Conservation (phyloP, 2,113 vertebrate species). For the Catharus bicknelli region DNA sequence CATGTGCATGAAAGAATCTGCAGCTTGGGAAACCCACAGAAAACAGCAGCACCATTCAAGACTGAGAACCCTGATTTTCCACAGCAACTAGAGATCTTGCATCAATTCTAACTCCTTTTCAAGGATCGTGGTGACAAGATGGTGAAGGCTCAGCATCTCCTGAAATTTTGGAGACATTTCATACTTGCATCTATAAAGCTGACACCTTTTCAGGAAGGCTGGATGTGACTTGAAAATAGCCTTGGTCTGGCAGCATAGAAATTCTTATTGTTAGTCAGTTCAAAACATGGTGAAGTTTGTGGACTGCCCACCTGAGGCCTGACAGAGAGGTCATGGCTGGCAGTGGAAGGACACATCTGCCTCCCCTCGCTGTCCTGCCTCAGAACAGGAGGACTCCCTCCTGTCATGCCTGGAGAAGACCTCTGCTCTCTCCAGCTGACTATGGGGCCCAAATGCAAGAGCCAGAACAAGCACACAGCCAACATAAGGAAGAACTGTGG, state of each 20-base stretch:
- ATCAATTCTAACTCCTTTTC: background rate
- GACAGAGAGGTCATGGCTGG: background rate
- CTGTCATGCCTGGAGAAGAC: background rate
- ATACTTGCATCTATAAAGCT: background rate
- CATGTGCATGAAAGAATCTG: accelerated
- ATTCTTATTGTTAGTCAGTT: background rate
- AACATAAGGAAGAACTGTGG: accelerated
- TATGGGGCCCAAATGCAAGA: background rate
- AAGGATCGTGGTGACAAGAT: background rate
- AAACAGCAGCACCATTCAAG: background rate
- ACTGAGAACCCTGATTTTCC: background rate
- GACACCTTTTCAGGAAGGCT: background rate
- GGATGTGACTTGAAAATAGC: background rate
- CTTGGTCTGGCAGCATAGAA: background rate
- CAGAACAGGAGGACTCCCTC: background rate
- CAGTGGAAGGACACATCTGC: background rate
- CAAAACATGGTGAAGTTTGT: background rate
- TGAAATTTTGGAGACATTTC: background rate
- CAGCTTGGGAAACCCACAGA: background rate
- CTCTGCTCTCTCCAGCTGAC: background rate
- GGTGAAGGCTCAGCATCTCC: background rate
- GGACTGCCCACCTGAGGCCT: background rate
- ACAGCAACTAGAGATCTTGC: background rate
- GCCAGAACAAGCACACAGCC: background rate
- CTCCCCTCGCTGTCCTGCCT: background rate